Evolutionary conservation across 2,888 invertebrate genomes (phyloP), one percentile per base, ranked within the genome.

Genomic region (Machimus rusticus): DNA sequence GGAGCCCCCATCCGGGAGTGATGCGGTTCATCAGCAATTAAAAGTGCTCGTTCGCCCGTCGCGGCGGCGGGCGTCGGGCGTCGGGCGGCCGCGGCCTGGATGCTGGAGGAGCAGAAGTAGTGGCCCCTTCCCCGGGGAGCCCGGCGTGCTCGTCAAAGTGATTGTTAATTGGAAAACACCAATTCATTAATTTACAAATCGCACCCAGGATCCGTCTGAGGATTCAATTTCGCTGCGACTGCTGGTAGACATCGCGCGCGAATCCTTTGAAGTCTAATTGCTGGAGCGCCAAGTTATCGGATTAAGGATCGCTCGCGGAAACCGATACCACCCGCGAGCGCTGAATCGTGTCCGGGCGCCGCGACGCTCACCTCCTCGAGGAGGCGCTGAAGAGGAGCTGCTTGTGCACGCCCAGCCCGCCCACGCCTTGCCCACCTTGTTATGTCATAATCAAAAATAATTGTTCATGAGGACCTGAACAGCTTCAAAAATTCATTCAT

Each of bases 121-220:
- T 34, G 34, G 6, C 34, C 34, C 34, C 6, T 34, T 34, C 34
- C 34, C 34, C 34, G 34, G 34, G 34, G 34, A 34, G 43, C 14
- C 16, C 16, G 76, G 12, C 34, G 76, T 8, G 14, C 46, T 51
- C 74, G 39, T 85, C 85, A 85, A 85, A 85, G 74, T 85, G 74
- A 74, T 85, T 82, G 82, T 88, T 88, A 88, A 88, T 88, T 88
- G 88, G 88, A 88, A 88, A 88, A 88, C 86, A 88, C 87, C 86
- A 88, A 88, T 88, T 88, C 88, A 88, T 88, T 88, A 88, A 88
- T 88, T 88, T 88, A 86, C 87, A 87, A 76, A 88, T 88, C 87
- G 66, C 82, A 88, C 84, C 77, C 84, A 86, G 86, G 86, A 82
- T 79, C 74, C 14, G 79, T 85, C 85, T 85, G 57, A 85, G 74